A percentile compares a stretch with the other conserved stretches of the same genome.
Conservation (phyloP, 2,888 invertebrate species). For the Phrixothrix hirtus region DNA sequence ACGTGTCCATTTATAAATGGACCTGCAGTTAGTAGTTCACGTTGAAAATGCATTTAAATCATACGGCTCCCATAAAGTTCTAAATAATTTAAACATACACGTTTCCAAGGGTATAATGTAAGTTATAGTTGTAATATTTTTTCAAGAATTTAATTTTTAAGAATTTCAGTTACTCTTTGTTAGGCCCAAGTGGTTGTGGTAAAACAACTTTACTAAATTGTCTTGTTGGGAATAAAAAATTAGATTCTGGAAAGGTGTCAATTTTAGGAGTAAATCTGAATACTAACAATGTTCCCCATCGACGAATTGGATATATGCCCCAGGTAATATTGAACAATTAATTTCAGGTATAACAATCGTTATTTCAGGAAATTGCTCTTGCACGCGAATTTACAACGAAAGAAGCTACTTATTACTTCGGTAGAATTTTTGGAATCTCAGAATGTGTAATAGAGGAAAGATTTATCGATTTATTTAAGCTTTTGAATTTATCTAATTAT, state of each 20-base stretch:
- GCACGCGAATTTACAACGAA: conserved; percentile 79
- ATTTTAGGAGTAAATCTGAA: conserved; percentile 74
- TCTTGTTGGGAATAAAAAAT: conserved; percentile 74
- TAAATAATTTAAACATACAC: conserved; percentile 72
- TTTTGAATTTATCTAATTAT: conserved; percentile 71
- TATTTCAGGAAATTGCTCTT: conserved; percentile 53
- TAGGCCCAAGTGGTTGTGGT: conserved; percentile 89
- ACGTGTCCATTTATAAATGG: neutral
- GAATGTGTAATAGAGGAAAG: conserved; percentile 66
- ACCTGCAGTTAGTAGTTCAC: conserved; percentile 60
- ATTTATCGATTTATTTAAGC: conserved; percentile 67
- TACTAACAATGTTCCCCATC: conserved; percentile 66
- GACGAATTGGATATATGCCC: conserved; percentile 85
- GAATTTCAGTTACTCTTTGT: conserved; percentile 73
- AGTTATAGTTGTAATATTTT: conserved; percentile 56
- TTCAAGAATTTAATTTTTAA: too few species aligned
- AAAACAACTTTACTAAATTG: conserved; percentile 87
- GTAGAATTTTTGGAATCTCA: conserved; percentile 79
- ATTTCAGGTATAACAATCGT: neutral
- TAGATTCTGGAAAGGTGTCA: conserved; percentile 74
- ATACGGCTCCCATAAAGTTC: conserved; percentile 67
- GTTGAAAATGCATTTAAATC: conserved; percentile 70
- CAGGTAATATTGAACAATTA: conserved; percentile 60
- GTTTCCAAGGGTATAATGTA: conserved; percentile 78
- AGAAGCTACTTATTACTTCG: conserved; percentile 86